Percentiles rank a stretch among this genome's conserved stretches.
Conservation (phyloP, 2,888 invertebrate genomes). For the Chrysotoxum bicinctum region DNA sequence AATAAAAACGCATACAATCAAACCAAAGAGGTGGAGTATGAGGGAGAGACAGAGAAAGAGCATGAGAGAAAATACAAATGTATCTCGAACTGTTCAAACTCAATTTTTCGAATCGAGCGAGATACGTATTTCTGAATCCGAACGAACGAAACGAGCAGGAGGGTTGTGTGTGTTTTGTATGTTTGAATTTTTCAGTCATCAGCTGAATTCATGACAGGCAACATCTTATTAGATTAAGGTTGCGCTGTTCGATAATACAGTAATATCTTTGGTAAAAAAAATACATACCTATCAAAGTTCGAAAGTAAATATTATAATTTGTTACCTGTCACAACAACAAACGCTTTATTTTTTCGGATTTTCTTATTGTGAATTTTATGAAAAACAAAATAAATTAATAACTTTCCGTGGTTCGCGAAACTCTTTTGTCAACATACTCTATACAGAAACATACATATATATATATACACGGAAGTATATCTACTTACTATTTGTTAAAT, state of each 20-base stretch:
- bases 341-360: slow-evolving; percentile 13
- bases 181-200: slow-evolving; percentile 82
- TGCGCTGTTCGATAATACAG: slow-evolving; percentile 75
- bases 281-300: background rate
- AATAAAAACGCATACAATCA: slow-evolving; percentile 47
- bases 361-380: background rate
- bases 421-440: slow-evolving; percentile 47
- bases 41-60: slow-evolving; percentile 72
- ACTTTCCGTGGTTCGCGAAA: slow-evolving; percentile 59
- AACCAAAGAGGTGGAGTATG: slow-evolving; percentile 70
- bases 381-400: background rate
- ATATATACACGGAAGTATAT: slow-evolving; percentile 53
- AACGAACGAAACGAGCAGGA: slow-evolving; percentile 26
- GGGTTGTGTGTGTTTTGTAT: slow-evolving; percentile 81
- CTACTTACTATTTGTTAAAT: slow-evolving; percentile 34
- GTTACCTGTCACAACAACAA: slow-evolving; percentile 6
- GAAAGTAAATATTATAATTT: slow-evolving; percentile 9
- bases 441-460: slow-evolving; percentile 35
- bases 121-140: slow-evolving; percentile 14
- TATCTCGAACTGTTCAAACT: slow-evolving; percentile 71
- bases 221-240: slow-evolving; percentile 79
- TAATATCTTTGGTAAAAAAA: slow-evolving; percentile 38
- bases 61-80: slow-evolving; percentile 72
- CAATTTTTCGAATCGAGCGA: slow-evolving; percentile 72
- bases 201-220: slow-evolving; percentile 82